These are phyloP conservation scores for Drosophila pandora DNA, from an alignment of 1,140 invertebrate genomes.

Conservation along the genomic window DNA sequence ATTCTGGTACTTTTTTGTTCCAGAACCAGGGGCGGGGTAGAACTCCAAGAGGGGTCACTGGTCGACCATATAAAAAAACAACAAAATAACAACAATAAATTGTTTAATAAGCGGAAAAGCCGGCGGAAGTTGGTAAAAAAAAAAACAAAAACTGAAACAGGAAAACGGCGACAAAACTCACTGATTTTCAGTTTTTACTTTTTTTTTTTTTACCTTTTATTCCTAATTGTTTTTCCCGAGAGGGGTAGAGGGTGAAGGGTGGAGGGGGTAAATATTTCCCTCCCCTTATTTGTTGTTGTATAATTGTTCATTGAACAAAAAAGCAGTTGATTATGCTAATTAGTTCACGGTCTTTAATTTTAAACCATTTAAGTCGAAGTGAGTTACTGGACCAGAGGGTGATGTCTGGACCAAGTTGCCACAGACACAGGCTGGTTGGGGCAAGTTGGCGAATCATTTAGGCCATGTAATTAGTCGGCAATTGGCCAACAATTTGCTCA, in stretches of 20 bases:
- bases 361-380: slow-evolving; percentile 21
- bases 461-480: slow-evolving; percentile 34
- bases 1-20: slow-evolving; percentile 4
- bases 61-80: slow-evolving; percentile 1
- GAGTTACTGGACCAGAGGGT: not conserved
- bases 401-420: slow-evolving; percentile 4
- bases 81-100: slow-evolving; percentile 19
- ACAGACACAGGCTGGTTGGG: not conserved
- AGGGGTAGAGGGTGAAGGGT: not conserved
- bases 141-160: slow-evolving; percentile 8
- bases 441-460: slow-evolving; percentile 33
- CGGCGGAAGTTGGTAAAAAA: slow-evolving; percentile 50
- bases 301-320: slow-evolving; percentile 45
- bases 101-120: slow-evolving; percentile 70
- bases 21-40: not conserved
- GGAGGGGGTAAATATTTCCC: no score
- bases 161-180: slow-evolving; percentile 9
- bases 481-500: slow-evolving; percentile 30
- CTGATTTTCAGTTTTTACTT: slow-evolving; percentile 17
- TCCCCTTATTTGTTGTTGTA: not conserved
- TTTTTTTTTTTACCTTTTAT: slow-evolving; percentile 4
- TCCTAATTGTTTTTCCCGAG: slow-evolving; percentile 46
- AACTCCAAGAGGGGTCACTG: slow-evolving; percentile 8
- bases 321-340: slow-evolving; percentile 66
- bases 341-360: slow-evolving; percentile 66